Conservation (phyloP, 1,140 invertebrate genomes). For the Heterodera schachtii region DNA sequence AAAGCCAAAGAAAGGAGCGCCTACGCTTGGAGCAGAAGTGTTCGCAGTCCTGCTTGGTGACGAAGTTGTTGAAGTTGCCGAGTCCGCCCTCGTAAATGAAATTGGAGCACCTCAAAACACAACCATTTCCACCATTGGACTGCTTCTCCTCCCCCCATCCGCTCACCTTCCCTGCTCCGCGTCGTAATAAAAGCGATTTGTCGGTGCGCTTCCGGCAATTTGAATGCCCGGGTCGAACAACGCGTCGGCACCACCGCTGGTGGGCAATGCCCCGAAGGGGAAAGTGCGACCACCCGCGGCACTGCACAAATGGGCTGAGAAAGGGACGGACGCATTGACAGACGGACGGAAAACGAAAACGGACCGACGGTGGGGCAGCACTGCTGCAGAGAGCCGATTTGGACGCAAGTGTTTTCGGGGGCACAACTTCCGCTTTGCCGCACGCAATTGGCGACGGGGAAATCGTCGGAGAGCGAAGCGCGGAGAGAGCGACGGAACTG, state of each 20-base stretch:
- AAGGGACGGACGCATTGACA: background rate
- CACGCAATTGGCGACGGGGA: constrained; percentile 57
- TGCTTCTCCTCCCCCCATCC: background rate
- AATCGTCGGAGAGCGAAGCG: constrained; percentile 54
- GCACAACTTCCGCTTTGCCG: constrained; percentile 49
- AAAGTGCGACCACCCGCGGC: constrained; percentile 51
- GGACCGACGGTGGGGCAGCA: constrained; percentile 61
- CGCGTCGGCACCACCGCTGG: constrained; percentile 48
- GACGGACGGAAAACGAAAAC: constrained; percentile 9
- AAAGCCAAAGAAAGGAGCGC: background rate
- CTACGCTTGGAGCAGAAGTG: constrained; percentile 62
- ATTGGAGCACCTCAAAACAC: constrained; percentile 44
- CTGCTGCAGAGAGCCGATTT: constrained; percentile 61
- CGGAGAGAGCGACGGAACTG: constrained; percentile 52
- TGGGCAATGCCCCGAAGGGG: constrained; percentile 8
- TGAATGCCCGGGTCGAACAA: constrained; percentile 53
- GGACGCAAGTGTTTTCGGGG: constrained; percentile 52
- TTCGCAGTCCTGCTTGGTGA: constrained; percentile 62
- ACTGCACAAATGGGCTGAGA: constrained; percentile 58
- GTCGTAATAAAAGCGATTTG: constrained; percentile 62
- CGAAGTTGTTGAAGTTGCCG: constrained; percentile 64
- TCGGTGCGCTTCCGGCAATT: constrained; percentile 51
- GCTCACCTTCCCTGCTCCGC: constrained; percentile 56
- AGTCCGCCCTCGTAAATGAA: constrained; percentile 58
- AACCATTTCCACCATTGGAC: too few relatives aligned